Percentiles rank a stretch among this genome's conserved stretches.
Evolutionary conservation across 2,888 invertebrate species (phyloP).

Genomic region (Hofmannophila pseudospretella): DNA sequence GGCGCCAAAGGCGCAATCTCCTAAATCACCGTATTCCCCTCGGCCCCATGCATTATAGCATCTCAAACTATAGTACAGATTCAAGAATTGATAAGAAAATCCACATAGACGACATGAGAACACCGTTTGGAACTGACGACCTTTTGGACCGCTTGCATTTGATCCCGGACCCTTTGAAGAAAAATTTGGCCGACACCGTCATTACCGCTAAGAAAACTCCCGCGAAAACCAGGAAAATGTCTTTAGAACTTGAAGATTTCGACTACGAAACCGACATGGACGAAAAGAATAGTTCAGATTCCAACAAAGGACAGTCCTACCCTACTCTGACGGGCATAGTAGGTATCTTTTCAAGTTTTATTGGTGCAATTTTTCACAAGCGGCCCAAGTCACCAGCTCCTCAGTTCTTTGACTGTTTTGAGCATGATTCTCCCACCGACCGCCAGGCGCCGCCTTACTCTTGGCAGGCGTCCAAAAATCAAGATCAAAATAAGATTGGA

Average conservation of each 20-base stretch:
- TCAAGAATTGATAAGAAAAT: constrained; percentile 26
- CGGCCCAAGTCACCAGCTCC: constrained; percentile 34
- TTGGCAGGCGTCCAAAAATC: constrained; percentile 52
- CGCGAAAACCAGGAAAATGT: constrained; percentile 17
- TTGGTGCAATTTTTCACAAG: constrained; percentile 50
- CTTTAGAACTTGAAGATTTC: constrained; percentile 13
- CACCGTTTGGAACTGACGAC: constrained; percentile 39
- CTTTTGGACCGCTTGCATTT: constrained; percentile 48
- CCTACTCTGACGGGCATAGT: constrained; percentile 43
- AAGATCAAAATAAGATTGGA: constrained; percentile 56
- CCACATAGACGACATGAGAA: constrained; percentile 32
- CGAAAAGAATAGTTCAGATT: not conserved
- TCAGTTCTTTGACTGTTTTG: constrained; percentile 43
- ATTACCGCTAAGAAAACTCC: constrained; percentile 29
- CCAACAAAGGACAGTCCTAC: constrained; percentile 21
- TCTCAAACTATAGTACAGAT: constrained; percentile 50
- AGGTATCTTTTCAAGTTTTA: constrained; percentile 51
- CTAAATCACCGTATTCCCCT: constrained; percentile 24
- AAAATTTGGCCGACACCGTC: constrained; percentile 60
- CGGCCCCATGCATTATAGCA: constrained; percentile 39
- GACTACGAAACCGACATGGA: constrained; percentile 2
- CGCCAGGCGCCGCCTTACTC: constrained; percentile 35
- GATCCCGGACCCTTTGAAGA: constrained; percentile 56
- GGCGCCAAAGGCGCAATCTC: constrained; percentile 46
- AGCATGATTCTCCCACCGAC: constrained; percentile 23